A percentile compares a stretch with the other conserved stretches of the same genome.
These are phyloP conservation scores for Helarctos malayanus DNA, from an alignment of 2,797 vertebrate species.

Conservation along the genomic window DNA sequence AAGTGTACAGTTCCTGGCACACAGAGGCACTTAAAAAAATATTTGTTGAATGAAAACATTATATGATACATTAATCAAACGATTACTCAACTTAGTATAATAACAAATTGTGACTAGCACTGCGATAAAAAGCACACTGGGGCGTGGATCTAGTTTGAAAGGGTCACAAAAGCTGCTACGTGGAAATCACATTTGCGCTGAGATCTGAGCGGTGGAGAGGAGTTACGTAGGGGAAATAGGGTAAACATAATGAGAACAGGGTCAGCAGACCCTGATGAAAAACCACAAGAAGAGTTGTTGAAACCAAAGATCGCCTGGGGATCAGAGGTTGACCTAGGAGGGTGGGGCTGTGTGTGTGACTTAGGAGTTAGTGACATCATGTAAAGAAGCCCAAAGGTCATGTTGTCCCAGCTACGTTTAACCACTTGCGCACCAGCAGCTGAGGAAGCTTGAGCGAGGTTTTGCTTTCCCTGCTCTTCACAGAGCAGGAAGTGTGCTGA, in stretches of 20 bases:
- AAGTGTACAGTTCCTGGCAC: background rate
- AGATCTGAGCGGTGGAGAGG: background rate
- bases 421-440: background rate
- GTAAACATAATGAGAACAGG: background rate
- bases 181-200: background rate
- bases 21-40: background rate
- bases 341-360: background rate
- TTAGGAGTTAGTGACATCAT: background rate
- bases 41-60: constrained; percentile 48
- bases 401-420: background rate
- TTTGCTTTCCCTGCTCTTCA: background rate
- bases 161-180: background rate
- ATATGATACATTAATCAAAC: background rate
- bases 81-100: constrained; percentile 12
- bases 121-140: background rate
- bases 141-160: background rate
- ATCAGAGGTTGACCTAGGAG: background rate
- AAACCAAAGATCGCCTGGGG: background rate
- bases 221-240: background rate
- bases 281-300: background rate
- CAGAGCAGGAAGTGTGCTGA: background rate
- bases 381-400: background rate
- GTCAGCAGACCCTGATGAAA: background rate
- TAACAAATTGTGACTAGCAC: background rate
- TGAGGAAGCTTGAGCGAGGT: background rate